phyloP scores from a whole-genome alignment of 2,797 vertebrate genomes.

The Hippocampus kuda region DNA sequence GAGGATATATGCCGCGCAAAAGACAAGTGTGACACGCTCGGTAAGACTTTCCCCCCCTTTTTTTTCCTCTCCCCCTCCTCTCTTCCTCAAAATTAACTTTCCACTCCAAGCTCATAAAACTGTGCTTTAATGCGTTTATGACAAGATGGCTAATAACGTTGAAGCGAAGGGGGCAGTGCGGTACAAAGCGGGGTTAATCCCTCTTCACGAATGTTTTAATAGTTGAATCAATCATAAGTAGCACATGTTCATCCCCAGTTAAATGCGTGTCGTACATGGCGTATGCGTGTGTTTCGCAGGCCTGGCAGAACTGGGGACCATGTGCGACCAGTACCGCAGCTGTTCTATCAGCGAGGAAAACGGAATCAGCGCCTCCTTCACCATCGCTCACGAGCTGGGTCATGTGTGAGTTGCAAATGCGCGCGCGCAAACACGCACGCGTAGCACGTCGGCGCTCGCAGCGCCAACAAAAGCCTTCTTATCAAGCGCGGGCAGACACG shows the following conservation, averaged over 20 bases:
- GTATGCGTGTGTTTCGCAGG: conserved; percentile 59
- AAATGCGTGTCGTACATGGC: conserved; percentile 20
- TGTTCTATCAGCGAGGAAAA: conserved; percentile 98
- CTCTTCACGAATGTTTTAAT: conserved; percentile 34
- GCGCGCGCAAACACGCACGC: conserved; percentile 16
- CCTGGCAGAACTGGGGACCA: conserved; percentile 89
- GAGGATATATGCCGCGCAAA: conserved; percentile 95
- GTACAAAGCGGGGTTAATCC: conserved; percentile 49
- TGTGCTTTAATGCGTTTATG: conserved; percentile 44
- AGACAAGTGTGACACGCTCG: conserved; percentile 95
- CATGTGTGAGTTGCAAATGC: conserved; percentile 83
- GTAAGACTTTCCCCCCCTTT: conserved; percentile 58
- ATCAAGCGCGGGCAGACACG: conserved; percentile 43
- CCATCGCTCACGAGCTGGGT: conserved; percentile 92
- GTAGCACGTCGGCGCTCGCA: conserved; percentile 14
- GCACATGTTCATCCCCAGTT: conserved; percentile 12
- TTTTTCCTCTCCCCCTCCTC: not conserved
- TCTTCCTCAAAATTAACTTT: conserved; percentile 18
- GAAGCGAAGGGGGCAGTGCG: conserved; percentile 46
- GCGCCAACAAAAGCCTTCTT: conserved; percentile 64
- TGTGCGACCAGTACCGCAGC: conserved; percentile 88
- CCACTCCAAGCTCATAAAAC: conserved; percentile 33
- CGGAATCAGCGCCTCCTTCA: conserved; percentile 92
- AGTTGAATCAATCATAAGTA: conserved; percentile 45
- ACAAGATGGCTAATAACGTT: conserved; percentile 49